Percentiles rank a stretch among this genome's conserved stretches.
These are phyloP conservation scores for Enteromius thamalakanensis DNA, from an alignment of 2,797 vertebrate species.

Conservation along the genomic window DNA sequence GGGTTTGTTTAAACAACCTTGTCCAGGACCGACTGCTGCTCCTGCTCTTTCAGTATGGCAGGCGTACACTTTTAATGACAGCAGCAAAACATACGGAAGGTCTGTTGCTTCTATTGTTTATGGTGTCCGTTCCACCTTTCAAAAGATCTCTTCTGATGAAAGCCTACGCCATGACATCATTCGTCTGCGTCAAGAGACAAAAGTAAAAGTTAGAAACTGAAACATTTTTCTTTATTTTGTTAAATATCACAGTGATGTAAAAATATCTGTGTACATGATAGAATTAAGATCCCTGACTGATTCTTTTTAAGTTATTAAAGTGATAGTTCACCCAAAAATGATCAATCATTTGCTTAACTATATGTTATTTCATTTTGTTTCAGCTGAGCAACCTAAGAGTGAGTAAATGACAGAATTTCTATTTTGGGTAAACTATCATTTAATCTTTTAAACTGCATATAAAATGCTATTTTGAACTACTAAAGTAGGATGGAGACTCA, in stretches of 20 bases:
- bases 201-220: constrained; percentile 64
- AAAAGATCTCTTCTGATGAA: constrained; percentile 31
- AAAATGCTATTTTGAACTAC: not conserved
- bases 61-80: constrained; percentile 33
- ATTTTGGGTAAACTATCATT: not conserved
- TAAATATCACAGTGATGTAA: not conserved
- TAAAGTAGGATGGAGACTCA: constrained; percentile 61
- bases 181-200: constrained; percentile 42
- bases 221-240: constrained; percentile 18
- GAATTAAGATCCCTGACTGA: not conserved
- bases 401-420: not conserved
- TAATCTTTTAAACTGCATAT: not conserved
- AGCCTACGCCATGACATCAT: constrained; percentile 55
- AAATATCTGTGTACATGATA: not conserved
- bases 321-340: not conserved
- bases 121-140: constrained; percentile 9
- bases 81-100: constrained; percentile 37
- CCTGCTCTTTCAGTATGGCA: constrained; percentile 28
- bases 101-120: constrained; percentile 15
- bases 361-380: not conserved
- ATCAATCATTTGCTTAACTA: not conserved
- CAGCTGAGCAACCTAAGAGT: not conserved
- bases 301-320: not conserved
- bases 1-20: constrained; percentile 18
- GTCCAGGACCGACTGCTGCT: constrained; percentile 36